Percentiles rank a stretch among this genome's conserved stretches.
Evolutionary conservation across 2,113 vertebrate species (phyloP).

Genomic region (Calidris pygmaea): DNA sequence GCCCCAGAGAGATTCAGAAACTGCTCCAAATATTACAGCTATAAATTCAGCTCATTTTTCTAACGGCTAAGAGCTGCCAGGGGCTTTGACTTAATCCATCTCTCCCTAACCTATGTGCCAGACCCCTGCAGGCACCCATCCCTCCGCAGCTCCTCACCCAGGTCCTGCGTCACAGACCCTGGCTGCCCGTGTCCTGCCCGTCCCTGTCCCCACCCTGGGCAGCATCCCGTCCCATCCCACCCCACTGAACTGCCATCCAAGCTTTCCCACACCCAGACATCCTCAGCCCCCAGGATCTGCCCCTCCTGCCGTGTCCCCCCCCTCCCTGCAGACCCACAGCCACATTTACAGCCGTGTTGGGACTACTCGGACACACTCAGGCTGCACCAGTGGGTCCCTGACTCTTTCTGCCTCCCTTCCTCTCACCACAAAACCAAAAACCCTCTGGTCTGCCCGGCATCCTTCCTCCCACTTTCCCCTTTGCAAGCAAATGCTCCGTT

Average conservation of each 20-base stretch:
- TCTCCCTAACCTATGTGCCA: neutral
- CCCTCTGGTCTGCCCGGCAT: neutral
- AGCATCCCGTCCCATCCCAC: neutral
- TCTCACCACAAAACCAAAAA: neutral
- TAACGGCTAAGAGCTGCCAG: neutral
- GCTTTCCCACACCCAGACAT: neutral
- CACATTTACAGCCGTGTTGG: neutral
- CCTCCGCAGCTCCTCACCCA: neutral
- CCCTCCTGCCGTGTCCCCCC: neutral
- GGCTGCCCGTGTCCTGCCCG: neutral
- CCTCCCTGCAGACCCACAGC: neutral
- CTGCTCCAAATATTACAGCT: slow-evolving; percentile 20
- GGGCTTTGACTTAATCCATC: neutral
- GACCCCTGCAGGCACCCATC: neutral
- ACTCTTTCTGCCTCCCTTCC: neutral
- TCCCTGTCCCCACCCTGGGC: neutral
- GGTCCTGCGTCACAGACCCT: neutral
- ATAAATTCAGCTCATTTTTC: slow-evolving; percentile 10
- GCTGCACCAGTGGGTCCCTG: accelerated
- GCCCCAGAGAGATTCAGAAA: neutral
- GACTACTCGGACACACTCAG: neutral
- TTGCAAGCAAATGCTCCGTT: neutral
- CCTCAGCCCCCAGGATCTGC: neutral
- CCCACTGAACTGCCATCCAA: neutral
- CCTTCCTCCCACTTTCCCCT: neutral